Percentiles rank a stretch among this genome's conserved stretches.
phyloP scores from a whole-genome alignment of 1,140 invertebrate genomes.

The Macrotrachela quadricornifera region DNA sequence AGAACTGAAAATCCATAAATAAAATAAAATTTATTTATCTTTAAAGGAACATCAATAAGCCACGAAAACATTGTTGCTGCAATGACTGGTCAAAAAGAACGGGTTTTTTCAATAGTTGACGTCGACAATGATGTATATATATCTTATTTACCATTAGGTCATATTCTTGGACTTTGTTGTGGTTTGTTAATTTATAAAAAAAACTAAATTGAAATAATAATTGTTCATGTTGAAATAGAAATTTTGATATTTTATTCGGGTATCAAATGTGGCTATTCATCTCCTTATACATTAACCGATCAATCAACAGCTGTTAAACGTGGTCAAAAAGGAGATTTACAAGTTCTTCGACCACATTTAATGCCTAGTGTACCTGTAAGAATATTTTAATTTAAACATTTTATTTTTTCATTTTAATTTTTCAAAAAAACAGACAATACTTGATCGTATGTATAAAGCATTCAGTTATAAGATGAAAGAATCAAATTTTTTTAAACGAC shows the following conservation, averaged over 20 bases:
- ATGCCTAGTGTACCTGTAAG: constrained; percentile 76
- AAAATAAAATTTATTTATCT: constrained; percentile 24
- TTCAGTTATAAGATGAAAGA: constrained; percentile 70
- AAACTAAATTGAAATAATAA: too few species aligned
- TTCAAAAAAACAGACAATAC: constrained; percentile 60
- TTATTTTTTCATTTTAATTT: constrained; percentile 8
- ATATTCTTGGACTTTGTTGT: constrained; percentile 73
- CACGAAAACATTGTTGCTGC: constrained; percentile 73
- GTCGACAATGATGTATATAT: constrained; percentile 44
- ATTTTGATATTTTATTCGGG: constrained; percentile 42
- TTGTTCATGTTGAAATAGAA: constrained; percentile 13
- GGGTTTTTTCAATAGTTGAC: constrained; percentile 31
- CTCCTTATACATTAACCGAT: constrained; percentile 78
- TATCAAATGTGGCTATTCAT: constrained; percentile 80
- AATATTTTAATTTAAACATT: neutral
- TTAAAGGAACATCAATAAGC: constrained; percentile 40
- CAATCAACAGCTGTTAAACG: constrained; percentile 76
- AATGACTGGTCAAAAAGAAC: constrained; percentile 62
- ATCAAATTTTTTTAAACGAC: constrained; percentile 46
- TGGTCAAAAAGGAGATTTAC: constrained; percentile 58
- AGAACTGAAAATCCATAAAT: neutral
- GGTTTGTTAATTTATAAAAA: constrained; percentile 13
- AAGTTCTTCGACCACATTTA: constrained; percentile 66
- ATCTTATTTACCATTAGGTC: constrained; percentile 82
- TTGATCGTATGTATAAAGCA: constrained; percentile 81